These are phyloP conservation scores for Pteronura brasiliensis DNA, from an alignment of 2,113 vertebrate genomes.

Conservation along the genomic window DNA sequence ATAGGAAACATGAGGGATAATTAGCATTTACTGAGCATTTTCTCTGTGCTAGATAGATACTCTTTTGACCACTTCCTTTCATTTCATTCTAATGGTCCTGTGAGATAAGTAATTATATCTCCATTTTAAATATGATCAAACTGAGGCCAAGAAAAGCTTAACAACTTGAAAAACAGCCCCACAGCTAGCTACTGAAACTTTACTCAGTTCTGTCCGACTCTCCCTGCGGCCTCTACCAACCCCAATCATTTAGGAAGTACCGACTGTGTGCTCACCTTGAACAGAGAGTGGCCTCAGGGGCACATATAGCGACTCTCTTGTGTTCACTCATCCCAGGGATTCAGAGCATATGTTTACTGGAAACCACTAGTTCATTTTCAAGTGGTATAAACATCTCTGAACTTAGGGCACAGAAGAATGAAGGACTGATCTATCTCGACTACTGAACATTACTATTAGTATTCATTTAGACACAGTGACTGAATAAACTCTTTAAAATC, in stretches of 20 bases:
- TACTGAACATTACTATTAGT: neutral
- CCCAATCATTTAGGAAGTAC: neutral
- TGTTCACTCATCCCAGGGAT: neutral
- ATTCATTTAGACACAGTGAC: neutral
- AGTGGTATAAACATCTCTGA: neutral
- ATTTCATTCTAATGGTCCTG: neutral
- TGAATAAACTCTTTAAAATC: slow-evolving; percentile 37
- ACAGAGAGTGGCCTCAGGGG: neutral
- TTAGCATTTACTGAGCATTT: neutral
- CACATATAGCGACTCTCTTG: neutral
- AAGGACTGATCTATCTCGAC: neutral
- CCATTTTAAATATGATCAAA: neutral
- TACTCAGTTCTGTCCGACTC: neutral
- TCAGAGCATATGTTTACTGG: neutral
- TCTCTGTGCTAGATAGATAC: neutral
- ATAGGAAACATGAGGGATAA: neutral
- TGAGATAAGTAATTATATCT: neutral
- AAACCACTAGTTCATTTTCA: neutral
- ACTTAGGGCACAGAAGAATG: neutral
- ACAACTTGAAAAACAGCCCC: neutral
- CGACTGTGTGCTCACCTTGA: neutral
- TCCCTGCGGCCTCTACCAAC: neutral
- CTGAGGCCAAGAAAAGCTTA: neutral
- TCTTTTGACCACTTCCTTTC: neutral
- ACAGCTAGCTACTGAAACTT: neutral